Percentiles rank a stretch among this genome's conserved stretches.
Evolutionary conservation across 2,888 invertebrate species (phyloP).

Genomic region (Pyrocoelia pectoralis): DNA sequence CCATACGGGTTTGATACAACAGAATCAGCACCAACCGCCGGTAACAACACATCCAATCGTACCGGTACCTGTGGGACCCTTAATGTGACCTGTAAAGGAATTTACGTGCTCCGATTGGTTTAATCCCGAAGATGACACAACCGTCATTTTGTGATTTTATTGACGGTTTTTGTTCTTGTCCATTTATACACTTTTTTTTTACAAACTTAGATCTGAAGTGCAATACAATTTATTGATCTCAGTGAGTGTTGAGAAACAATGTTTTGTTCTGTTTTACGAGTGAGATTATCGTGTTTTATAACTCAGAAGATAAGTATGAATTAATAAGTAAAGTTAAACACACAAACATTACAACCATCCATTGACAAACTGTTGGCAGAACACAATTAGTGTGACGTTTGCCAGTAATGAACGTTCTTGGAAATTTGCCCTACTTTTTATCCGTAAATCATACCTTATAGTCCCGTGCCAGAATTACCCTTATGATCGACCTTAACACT

Average conservation of each 20-base stretch:
- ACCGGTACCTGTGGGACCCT: constrained; percentile 54
- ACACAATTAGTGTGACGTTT: too few species aligned
- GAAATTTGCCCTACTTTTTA: background rate
- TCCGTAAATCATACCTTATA: too few species aligned
- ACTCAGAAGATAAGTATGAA: too few species aligned
- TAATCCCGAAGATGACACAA: constrained; percentile 29
- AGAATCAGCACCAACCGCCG: constrained; percentile 47
- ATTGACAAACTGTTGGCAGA: too few species aligned
- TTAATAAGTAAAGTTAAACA: too few species aligned
- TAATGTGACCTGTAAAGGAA: constrained; percentile 61
- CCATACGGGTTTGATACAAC: constrained; percentile 35
- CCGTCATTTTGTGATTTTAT: constrained; percentile 41
- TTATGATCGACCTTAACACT: too few species aligned
- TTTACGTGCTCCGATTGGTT: constrained; percentile 36
- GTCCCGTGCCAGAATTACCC: too few species aligned
- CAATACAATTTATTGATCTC: constrained; percentile 11
- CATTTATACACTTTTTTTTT: background rate
- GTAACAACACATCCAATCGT: constrained; percentile 46
- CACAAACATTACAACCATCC: too few species aligned
- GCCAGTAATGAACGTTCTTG: background rate
- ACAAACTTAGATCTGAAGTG: constrained; percentile 8
- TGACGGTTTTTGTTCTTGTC: background rate
- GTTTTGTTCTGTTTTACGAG: background rate
- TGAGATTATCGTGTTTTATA: background rate
- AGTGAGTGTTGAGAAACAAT: constrained; percentile 4